Percentiles rank a stretch among this genome's conserved stretches.
Evolutionary conservation across 2,888 invertebrate species (phyloP).

Genomic region (Cephonodes hylas): DNA sequence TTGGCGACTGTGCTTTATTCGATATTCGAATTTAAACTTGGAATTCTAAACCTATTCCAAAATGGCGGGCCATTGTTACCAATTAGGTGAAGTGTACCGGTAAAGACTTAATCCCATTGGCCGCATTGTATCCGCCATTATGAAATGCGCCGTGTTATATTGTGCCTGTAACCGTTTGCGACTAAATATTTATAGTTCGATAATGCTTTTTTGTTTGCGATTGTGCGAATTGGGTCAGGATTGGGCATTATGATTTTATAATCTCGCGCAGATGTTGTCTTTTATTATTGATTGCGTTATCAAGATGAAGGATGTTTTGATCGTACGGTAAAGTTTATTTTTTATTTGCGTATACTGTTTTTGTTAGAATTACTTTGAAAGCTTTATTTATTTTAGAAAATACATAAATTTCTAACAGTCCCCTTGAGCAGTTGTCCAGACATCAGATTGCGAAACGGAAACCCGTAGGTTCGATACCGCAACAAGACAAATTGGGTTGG

Average conservation of each 20-base stretch:
- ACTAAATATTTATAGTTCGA: slow-evolving; percentile 11
- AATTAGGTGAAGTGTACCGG: slow-evolving; percentile 60
- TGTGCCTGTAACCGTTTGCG: slow-evolving; percentile 34
- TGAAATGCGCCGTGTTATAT: slow-evolving; percentile 42
- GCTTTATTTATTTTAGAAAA: too few species aligned
- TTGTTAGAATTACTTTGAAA: too few species aligned
- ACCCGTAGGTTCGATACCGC: too few species aligned
- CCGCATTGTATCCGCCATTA: slow-evolving; percentile 43
- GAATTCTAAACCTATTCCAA: slow-evolving; percentile 46
- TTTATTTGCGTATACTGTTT: too few species aligned
- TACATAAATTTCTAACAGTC: too few species aligned
- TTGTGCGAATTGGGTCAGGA: slow-evolving; percentile 24
- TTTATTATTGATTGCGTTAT: not conserved
- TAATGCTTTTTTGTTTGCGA: slow-evolving; percentile 5
- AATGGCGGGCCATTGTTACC: slow-evolving; percentile 57
- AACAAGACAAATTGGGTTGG: too few species aligned
- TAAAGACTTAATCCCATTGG: slow-evolving; percentile 56
- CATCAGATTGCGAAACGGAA: too few species aligned
- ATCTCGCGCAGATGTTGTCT: slow-evolving; percentile 6
- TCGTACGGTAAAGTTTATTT: not conserved
- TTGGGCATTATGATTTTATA: not conserved
- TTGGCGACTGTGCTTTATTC: slow-evolving; percentile 25
- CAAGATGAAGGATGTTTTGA: not conserved
- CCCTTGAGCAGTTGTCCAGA: too few species aligned
- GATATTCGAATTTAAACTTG: slow-evolving; percentile 44